A percentile compares a stretch with the other conserved stretches of the same genome.
These are phyloP conservation scores for Nylanderia fulva DNA, from an alignment of 1,140 invertebrate genomes.

Conservation along the genomic window DNA sequence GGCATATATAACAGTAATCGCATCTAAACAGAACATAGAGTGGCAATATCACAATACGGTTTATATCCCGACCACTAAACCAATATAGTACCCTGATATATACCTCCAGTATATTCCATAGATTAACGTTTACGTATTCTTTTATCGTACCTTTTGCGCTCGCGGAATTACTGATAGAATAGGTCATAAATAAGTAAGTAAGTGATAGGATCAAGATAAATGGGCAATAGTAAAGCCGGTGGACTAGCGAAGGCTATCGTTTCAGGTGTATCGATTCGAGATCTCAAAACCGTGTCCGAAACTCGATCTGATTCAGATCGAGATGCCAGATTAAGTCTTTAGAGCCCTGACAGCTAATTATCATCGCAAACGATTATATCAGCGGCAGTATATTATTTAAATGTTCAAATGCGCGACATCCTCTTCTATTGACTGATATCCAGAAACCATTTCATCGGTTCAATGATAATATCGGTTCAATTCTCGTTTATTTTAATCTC, in stretches of 20 bases:
- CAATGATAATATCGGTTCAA: background rate
- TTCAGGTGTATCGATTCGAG: conserved; percentile 7
- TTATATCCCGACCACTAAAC: conserved; percentile 45
- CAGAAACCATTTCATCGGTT: background rate
- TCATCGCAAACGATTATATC: background rate
- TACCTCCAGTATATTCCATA: conserved; percentile 8
- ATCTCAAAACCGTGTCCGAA: background rate
- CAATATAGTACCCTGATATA: conserved; percentile 30
- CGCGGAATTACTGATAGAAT: conserved; percentile 39
- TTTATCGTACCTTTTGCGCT: conserved; percentile 23
- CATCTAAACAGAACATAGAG: conserved; percentile 33
- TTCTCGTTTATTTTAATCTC: background rate
- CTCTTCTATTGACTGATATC: background rate
- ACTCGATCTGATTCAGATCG: background rate
- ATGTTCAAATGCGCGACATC: background rate
- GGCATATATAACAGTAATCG: conserved; percentile 20
- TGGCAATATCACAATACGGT: conserved; percentile 34
- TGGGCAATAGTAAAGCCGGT: background rate
- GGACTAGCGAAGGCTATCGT: background rate
- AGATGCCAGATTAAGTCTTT: background rate
- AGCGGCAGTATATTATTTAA: background rate
- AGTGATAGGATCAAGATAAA: conserved; percentile 32
- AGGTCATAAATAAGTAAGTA: conserved; percentile 41
- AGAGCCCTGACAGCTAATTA: background rate
- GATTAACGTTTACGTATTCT: conserved; percentile 33